Evolutionary conservation across 2,113 vertebrate genomes (phyloP).

Genomic region (Chamaea fasciata): DNA sequence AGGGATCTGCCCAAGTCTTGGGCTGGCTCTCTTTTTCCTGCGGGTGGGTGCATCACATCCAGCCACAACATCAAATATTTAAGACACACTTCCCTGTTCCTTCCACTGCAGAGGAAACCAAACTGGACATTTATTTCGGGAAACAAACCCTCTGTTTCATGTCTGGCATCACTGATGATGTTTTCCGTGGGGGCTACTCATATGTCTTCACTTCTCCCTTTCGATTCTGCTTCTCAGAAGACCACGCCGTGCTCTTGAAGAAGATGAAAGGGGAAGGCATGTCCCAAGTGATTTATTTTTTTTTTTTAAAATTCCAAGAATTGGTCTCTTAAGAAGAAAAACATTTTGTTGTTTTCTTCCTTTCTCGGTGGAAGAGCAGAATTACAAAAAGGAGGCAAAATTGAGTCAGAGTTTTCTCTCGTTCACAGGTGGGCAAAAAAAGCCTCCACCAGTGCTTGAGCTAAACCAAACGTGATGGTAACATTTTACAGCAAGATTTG

Average conservation of each 20-base stretch:
- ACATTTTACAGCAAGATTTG: not conserved
- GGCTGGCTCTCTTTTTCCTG: not conserved
- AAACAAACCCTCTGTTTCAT: accelerated
- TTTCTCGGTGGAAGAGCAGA: not conserved
- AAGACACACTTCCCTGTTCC: not conserved
- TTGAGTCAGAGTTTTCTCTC: not conserved
- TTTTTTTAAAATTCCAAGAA: not conserved
- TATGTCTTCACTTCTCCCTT: not conserved
- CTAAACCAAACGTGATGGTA: not conserved
- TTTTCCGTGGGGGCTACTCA: not conserved
- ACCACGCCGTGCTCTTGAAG: accelerated
- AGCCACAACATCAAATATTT: not conserved
- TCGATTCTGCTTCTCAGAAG: not conserved
- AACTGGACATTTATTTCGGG: not conserved
- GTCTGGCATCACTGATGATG: accelerated
- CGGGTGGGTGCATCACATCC: not conserved
- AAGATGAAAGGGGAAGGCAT: not conserved
- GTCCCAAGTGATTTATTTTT: not conserved
- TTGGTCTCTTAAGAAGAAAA: not conserved
- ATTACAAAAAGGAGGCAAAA: accelerated
- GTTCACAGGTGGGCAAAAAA: not conserved
- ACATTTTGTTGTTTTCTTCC: not conserved
- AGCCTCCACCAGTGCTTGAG: not conserved
- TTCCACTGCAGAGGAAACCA: not conserved
- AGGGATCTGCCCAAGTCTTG: not conserved